Conservation (phyloP, 2,113 vertebrate species). For the Charina bottae region DNA sequence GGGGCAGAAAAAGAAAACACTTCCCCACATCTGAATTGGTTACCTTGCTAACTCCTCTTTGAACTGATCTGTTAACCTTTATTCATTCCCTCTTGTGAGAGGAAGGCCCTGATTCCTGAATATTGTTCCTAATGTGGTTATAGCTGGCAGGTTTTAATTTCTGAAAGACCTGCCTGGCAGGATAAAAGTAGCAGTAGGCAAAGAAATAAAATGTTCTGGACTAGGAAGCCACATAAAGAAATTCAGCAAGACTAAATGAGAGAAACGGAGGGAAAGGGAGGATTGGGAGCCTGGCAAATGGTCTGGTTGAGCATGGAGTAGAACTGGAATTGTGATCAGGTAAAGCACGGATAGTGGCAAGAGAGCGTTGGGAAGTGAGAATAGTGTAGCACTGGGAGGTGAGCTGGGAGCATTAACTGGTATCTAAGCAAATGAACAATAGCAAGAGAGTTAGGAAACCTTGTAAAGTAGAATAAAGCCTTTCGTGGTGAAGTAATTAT, state of each 20-base stretch:
- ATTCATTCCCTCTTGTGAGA: not conserved
- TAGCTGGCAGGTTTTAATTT: not conserved
- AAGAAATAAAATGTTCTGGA: not conserved
- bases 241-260: not conserved
- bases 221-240: not conserved
- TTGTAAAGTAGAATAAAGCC: not conserved
- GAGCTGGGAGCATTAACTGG: not conserved
- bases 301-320: not conserved
- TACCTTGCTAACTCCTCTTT: not conserved
- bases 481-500: not conserved
- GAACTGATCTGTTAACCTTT: conserved; percentile 12
- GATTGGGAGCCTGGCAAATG: not conserved
- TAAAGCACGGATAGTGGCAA: not conserved
- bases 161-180: not conserved
- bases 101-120: conserved; percentile 14
- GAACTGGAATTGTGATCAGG: not conserved
- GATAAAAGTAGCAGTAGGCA: not conserved
- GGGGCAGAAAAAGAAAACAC: conserved; percentile 76
- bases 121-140: not conserved
- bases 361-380: not conserved
- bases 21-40: conserved; percentile 42
- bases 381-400: not conserved
- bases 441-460: not conserved
- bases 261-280: not conserved
- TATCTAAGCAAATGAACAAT: not conserved